phyloP scores from a whole-genome alignment of 1,140 invertebrate genomes.

The Drosophila ogumai region DNA sequence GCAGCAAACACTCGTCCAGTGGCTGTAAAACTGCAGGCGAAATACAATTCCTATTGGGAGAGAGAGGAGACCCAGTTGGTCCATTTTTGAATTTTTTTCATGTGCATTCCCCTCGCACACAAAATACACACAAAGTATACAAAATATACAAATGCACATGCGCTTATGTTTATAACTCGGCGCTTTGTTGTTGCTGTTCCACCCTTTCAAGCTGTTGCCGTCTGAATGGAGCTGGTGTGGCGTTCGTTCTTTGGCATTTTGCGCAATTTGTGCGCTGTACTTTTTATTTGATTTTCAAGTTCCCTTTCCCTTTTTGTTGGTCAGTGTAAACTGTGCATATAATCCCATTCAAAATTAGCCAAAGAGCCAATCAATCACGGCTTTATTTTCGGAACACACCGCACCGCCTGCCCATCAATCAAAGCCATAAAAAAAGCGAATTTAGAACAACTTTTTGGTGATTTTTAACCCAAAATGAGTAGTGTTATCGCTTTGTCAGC shows the following conservation, averaged over 20 bases:
- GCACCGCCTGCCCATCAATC: constrained; percentile 44
- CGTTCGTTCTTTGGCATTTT: constrained; percentile 74
- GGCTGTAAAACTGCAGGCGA: constrained; percentile 38
- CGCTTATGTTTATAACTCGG: constrained; percentile 40
- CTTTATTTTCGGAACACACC: constrained; percentile 26
- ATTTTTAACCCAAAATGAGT: constrained; percentile 6
- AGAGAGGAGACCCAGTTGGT: constrained; percentile 59
- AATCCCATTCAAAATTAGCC: constrained; percentile 43
- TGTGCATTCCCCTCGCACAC: constrained; percentile 30
- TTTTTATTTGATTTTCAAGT: constrained; percentile 36
- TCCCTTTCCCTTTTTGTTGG: constrained; percentile 28
- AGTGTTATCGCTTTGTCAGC: constrained; percentile 39
- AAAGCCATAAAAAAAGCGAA: constrained; percentile 43
- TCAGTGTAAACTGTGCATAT: constrained; percentile 36
- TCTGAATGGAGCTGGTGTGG: constrained; percentile 44
- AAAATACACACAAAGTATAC: constrained; percentile 10
- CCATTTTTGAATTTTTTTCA: constrained; percentile 70
- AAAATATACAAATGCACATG: constrained; percentile 16
- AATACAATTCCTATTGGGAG: constrained; percentile 67
- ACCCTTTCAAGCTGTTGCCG: constrained; percentile 45
- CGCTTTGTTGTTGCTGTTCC: constrained; percentile 39
- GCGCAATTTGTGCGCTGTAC: constrained; percentile 79
- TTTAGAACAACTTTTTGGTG: constrained; percentile 44
- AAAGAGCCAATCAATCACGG: constrained; percentile 62
- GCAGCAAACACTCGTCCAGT: constrained; percentile 21